Conservation (phyloP, 2,888 invertebrate species). For the Galeruca laticollis region DNA sequence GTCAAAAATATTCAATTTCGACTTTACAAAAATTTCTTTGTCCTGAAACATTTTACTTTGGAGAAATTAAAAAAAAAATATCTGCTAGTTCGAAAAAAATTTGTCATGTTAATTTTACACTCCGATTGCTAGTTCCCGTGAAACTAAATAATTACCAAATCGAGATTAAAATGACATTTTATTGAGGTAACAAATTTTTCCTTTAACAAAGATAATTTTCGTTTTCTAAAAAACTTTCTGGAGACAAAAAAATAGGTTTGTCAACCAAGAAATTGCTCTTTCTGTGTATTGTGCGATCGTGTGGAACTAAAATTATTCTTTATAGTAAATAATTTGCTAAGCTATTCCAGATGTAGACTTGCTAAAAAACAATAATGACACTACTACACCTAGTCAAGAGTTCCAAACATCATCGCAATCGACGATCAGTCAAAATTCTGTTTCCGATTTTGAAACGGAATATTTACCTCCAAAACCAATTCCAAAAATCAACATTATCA, state of each 20-base stretch:
- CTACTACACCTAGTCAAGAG: conserved; percentile 8
- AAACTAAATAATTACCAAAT: too few relatives aligned
- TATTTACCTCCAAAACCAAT: conserved; percentile 4
- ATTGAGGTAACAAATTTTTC: not conserved
- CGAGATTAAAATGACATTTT: not conserved
- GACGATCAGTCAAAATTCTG: conserved; percentile 14
- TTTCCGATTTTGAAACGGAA: conserved; percentile 12
- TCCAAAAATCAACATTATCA: conserved; percentile 12
- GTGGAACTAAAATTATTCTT: too few relatives aligned
- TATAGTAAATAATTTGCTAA: conserved; percentile 5
- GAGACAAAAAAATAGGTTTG: conserved; percentile 2
- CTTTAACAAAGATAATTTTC: conserved; percentile 6
- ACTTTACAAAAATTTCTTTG: too few relatives aligned
- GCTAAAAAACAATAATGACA: conserved; percentile 2
- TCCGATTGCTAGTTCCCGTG: too few relatives aligned
- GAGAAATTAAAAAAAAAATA: too few relatives aligned
- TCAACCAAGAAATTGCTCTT: conserved; percentile 1
- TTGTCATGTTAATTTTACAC: too few relatives aligned
- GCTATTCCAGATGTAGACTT: conserved; percentile 12
- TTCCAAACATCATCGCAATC: conserved; percentile 14
- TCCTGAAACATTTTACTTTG: too few relatives aligned
- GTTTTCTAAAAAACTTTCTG: conserved; percentile 4
- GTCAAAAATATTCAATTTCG: too few relatives aligned
- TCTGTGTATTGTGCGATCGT: too few relatives aligned
- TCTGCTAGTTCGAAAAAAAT: too few relatives aligned